Percentiles rank a stretch among this genome's conserved stretches.
These are phyloP conservation scores for Empis livida DNA, from an alignment of 2,888 invertebrate species.

Conservation along the genomic window DNA sequence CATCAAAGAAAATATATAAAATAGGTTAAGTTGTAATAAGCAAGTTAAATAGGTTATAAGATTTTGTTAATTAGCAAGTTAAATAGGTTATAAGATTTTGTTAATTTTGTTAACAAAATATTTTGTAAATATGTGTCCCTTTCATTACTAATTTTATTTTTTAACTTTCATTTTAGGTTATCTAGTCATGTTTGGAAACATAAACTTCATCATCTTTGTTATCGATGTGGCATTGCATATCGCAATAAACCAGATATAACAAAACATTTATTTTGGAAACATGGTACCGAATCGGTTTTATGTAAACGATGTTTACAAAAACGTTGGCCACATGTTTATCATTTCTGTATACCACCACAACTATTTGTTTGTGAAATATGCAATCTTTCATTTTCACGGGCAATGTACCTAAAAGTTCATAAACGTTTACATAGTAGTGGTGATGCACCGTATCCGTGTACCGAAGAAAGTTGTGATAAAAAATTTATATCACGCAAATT, in stretches of 20 bases:
- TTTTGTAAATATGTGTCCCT: no score
- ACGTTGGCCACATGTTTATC: conserved; percentile 86
- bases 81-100: no score
- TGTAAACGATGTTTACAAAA: conserved; percentile 79
- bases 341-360: conserved; percentile 73
- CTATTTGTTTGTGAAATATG: conserved; percentile 73
- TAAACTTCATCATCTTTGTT: conserved; percentile 74
- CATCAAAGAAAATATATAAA: no score
- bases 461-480: conserved; percentile 55
- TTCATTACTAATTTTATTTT: no score
- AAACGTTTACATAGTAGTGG: conserved; percentile 63
- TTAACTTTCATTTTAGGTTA: conserved; percentile 38
- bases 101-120: no score
- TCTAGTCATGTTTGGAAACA: conserved; percentile 87
- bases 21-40: no score
- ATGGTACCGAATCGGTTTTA: conserved; percentile 74
- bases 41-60: no score
- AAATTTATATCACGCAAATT: conserved; percentile 73
- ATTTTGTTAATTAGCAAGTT: no score
- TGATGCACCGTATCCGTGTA: conserved; percentile 59
- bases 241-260: conserved; percentile 79
- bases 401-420: conserved; percentile 72
- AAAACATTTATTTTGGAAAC: conserved; percentile 85
- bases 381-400: conserved; percentile 56
- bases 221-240: conserved; percentile 77